A percentile compares a stretch with the other conserved stretches of the same genome.
phyloP scores from a whole-genome alignment of 2,888 invertebrate genomes.

The Mechanitis messenoides region DNA sequence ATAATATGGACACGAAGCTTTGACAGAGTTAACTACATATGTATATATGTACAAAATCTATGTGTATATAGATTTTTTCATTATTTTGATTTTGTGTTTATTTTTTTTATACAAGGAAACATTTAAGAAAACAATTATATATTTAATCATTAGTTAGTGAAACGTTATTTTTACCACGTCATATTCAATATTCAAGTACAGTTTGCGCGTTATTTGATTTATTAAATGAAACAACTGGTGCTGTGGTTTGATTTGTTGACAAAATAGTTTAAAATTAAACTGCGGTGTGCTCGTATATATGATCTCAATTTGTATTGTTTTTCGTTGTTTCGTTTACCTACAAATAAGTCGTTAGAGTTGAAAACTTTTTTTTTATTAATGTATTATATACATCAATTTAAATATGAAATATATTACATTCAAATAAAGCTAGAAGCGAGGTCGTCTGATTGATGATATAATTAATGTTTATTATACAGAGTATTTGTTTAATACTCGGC shows the following conservation, averaged over 20 bases:
- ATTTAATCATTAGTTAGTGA: background rate
- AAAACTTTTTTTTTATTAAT: background rate
- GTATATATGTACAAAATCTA: too few species aligned
- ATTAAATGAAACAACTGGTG: slow-evolving; percentile 16
- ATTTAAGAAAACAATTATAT: background rate
- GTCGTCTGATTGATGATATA: too few species aligned
- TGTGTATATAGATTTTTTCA: too few species aligned
- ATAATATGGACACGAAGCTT: too few species aligned
- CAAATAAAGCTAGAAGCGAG: too few species aligned
- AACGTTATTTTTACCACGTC: slow-evolving; percentile 1
- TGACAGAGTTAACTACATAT: too few species aligned
- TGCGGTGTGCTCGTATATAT: slow-evolving; percentile 6
- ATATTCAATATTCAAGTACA: slow-evolving; percentile 8
- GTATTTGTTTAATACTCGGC: too few species aligned
- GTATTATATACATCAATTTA: background rate
- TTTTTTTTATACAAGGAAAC: too few species aligned
- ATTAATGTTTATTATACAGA: too few species aligned
- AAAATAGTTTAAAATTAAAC: slow-evolving; percentile 13
- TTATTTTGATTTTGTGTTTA: too few species aligned
- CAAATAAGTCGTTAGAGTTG: background rate
- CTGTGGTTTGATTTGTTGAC: slow-evolving; percentile 17
- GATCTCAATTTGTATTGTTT: background rate
- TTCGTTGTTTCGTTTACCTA: background rate
- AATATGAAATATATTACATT: too few species aligned
- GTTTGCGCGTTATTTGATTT: slow-evolving; percentile 32